Percentiles rank a stretch among this genome's conserved stretches.
These are phyloP conservation scores for Atlantisia rogersi DNA, from an alignment of 2,113 vertebrate species.

Conservation along the genomic window DNA sequence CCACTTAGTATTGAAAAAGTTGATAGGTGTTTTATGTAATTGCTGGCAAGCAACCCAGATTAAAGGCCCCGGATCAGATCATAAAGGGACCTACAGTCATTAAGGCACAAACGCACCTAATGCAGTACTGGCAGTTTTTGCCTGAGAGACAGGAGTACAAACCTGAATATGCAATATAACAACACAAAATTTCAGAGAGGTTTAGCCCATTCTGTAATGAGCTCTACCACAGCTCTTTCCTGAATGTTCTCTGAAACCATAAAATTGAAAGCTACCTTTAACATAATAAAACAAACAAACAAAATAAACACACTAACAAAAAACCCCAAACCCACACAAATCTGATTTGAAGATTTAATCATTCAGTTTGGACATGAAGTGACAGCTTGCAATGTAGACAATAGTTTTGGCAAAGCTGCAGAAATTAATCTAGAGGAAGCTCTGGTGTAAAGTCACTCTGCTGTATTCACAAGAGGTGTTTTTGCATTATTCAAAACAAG, in stretches of 20 bases:
- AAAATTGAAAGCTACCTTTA: background rate
- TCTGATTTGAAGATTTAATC: conserved; percentile 36
- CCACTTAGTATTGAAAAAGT: background rate
- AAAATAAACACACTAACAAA: too few relatives aligned
- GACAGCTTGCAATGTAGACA: conserved; percentile 28
- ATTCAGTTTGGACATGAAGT: background rate
- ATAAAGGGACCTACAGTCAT: background rate
- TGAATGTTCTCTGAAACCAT: background rate
- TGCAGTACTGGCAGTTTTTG: background rate
- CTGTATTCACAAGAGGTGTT: background rate
- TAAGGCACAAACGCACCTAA: background rate
- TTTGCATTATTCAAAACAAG: background rate
- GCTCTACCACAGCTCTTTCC: background rate
- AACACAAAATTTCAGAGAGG: background rate
- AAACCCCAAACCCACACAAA: background rate
- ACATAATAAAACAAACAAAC: background rate
- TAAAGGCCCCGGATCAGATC: background rate
- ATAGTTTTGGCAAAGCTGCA: background rate
- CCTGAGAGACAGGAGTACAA: background rate
- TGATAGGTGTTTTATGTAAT: background rate
- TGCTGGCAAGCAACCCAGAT: background rate
- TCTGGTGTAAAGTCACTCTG: background rate
- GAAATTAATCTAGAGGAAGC: background rate
- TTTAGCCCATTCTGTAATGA: background rate
- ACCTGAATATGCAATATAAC: background rate